Evolutionary conservation across 2,113 vertebrate species (phyloP).

Genomic region (Nesoenas mayeri): DNA sequence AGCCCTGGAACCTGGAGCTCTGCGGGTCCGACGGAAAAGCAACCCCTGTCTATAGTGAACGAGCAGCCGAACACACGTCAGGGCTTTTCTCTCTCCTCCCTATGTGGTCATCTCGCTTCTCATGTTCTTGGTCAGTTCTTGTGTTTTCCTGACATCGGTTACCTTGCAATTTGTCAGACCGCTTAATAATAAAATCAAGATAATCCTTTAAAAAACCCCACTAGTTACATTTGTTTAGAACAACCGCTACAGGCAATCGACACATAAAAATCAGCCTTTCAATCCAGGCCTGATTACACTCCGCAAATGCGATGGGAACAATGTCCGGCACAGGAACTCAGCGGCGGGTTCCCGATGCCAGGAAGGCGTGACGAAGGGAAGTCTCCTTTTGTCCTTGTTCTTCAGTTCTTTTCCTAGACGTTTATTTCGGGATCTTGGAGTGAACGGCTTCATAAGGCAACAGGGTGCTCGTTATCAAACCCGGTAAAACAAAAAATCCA

Average conservation of each 20-base stretch:
- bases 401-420: background rate
- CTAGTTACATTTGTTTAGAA: background rate
- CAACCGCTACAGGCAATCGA: background rate
- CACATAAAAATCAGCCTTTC: background rate
- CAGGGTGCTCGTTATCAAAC: background rate
- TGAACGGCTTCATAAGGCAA: background rate
- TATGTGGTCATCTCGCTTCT: background rate
- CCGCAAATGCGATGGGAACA: background rate
- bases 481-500: background rate
- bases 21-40: background rate
- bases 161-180: background rate
- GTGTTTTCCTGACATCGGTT: background rate
- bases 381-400: background rate
- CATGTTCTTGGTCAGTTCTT: background rate
- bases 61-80: rapidly evolving
- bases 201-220: background rate
- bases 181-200: background rate
- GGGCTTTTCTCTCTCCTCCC: background rate
- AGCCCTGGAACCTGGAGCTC: background rate
- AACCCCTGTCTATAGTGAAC: rapidly evolving
- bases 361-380: background rate
- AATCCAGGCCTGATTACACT: background rate
- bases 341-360: background rate
- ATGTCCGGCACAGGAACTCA: background rate
- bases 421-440: background rate